Base-by-base conservation (phyloP, 2,113 vertebrate genomes). In the Ifrita kowaldi region DNA sequence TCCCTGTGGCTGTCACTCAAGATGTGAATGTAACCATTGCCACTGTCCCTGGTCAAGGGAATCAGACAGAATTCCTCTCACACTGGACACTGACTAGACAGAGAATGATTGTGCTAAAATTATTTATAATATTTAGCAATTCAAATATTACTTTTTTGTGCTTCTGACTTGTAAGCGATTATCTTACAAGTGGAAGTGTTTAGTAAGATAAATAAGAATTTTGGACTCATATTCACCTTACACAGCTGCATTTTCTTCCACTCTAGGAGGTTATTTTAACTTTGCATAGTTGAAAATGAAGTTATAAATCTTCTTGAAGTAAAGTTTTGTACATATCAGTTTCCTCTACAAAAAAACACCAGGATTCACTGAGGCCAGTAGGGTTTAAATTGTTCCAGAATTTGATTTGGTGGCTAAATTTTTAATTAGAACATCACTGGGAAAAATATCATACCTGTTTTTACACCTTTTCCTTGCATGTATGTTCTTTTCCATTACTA, bases 11-110 rank as follows among this genome's bases (percentile, higher is more conserved):
- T 80, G 52, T 84, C 30, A 70, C 16, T 41, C 17, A 52, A 27
- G 14, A n/a, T 53, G 16, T 10, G 3, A 67, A 41, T 1, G 1
- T 10, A 75, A 2, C 2, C 16, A 16, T 53, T 70, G 16, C 12
- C 30, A 10, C 10, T 30, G 3, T 18, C 18, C 33, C 5, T 53
- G 11, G 7, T 74, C n/a, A 90, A 49, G 4, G 11, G 2, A 84
- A 46, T 32, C 13, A 56, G 18, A 60, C 16, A 63, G 17, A 69
- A 19, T 39, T 81, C 14, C 2, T 62, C 23, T 52, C 13, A 32
- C 13, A 23, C 5, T 15, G 16, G 56, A 70, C 6, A 39, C 33
- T 32, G 21, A 20, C 15, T 11, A 52, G 27, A 32, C 6, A 49
- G 71, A 85, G 3, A 65, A 82, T 32, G 4, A 30, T 39, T 49